Evolutionary conservation across 2,797 vertebrate species (phyloP).

Genomic region (Argentina silus): DNA sequence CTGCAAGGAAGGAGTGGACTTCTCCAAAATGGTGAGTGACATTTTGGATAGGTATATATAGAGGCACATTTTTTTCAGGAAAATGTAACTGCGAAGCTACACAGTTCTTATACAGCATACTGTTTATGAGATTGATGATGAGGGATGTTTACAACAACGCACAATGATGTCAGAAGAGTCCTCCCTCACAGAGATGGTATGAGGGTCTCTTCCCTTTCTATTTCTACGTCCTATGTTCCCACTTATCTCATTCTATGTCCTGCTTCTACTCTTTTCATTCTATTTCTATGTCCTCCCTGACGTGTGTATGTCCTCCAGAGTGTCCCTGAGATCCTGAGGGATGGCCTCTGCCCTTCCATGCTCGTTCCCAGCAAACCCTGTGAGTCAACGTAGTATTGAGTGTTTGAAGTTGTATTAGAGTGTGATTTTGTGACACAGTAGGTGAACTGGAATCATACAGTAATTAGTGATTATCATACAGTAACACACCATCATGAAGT

Average conservation of each 20-base stretch:
- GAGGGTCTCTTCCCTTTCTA: too few species aligned
- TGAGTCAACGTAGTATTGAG: slow-evolving; percentile 69
- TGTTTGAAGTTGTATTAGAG: not conserved
- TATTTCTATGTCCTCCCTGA: not conserved
- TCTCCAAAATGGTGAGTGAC: slow-evolving; percentile 51
- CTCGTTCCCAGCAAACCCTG: slow-evolving; percentile 87
- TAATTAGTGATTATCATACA: not conserved
- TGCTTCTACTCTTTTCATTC: too few species aligned
- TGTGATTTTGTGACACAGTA: slow-evolving; percentile 10
- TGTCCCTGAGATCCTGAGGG: slow-evolving; percentile 73
- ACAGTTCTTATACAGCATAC: not conserved
- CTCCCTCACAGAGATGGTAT: too few species aligned
- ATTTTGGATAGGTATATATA: not conserved
- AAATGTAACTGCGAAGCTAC: not conserved
- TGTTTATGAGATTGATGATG: too few species aligned
- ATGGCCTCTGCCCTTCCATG: slow-evolving; percentile 84
- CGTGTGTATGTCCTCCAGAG: slow-evolving; percentile 60
- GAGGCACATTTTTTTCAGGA: not conserved
- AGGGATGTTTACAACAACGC: too few species aligned
- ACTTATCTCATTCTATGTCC: too few species aligned
- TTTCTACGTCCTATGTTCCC: not conserved
- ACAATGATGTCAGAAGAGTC: too few species aligned
- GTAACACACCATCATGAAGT: not conserved
- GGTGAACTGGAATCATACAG: not conserved
- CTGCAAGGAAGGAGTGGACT: slow-evolving; percentile 77